Evolutionary conservation across 2,888 invertebrate species (phyloP).

Genomic region (Lasioglossum marginatum): DNA sequence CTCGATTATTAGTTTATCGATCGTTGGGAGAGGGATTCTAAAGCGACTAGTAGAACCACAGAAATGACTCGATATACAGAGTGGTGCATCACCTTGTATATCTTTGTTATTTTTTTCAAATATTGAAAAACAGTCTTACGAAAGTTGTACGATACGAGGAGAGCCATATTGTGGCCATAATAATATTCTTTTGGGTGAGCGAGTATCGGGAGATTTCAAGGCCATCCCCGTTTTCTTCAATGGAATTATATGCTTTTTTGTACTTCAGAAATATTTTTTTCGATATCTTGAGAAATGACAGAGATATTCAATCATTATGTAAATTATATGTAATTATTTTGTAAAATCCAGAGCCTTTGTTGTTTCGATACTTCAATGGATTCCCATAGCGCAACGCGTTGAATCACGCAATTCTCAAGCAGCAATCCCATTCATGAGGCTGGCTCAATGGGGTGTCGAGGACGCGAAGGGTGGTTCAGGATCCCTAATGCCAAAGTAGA

Average conservation of each 20-base stretch:
- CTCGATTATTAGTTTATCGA: neutral
- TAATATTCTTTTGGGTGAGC: neutral
- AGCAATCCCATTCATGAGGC: conserved; percentile 67
- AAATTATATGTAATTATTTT: neutral
- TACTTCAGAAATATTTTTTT: neutral
- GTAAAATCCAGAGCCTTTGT: neutral
- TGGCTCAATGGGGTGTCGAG: conserved; percentile 65
- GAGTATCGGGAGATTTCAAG: neutral
- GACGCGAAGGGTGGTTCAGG: conserved; percentile 49
- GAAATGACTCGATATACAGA: neutral
- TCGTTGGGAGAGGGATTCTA: neutral
- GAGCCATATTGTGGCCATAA: too few species aligned
- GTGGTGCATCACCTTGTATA: neutral
- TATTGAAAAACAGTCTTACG: too few species aligned
- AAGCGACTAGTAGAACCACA: neutral
- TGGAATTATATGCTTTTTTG: neutral
- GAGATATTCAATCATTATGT: neutral
- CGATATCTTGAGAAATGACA: neutral
- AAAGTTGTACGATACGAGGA: too few species aligned
- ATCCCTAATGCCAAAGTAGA: conserved; percentile 57
- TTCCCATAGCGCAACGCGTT: neutral
- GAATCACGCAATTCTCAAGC: conserved; percentile 6
- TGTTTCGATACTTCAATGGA: neutral
- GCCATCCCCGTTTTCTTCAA: neutral
- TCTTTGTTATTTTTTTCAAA: neutral